A percentile compares a stretch with the other conserved stretches of the same genome.
These are phyloP conservation scores for Paramisgurnus dabryanus DNA, from an alignment of 2,113 vertebrate genomes.

Conservation along the genomic window DNA sequence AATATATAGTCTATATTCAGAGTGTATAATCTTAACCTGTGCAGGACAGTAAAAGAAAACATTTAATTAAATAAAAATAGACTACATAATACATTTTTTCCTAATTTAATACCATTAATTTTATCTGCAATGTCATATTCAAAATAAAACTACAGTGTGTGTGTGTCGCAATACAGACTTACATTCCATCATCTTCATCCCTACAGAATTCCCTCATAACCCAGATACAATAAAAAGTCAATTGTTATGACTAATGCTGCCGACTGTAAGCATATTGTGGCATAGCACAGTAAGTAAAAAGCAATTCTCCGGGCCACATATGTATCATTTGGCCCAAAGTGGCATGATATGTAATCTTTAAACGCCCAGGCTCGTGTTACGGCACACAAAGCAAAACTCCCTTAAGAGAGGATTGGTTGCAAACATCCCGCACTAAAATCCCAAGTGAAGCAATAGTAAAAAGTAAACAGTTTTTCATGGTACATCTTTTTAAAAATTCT, in stretches of 20 bases:
- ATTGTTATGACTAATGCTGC: conserved; percentile 30
- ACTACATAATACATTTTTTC: too few species aligned
- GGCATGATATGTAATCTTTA: conserved; percentile 12
- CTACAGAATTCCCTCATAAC: conserved; percentile 17
- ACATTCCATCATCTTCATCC: background rate
- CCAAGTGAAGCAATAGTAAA: background rate
- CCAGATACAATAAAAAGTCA: conserved; percentile 21
- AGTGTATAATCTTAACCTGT: too few species aligned
- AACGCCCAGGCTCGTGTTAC: background rate
- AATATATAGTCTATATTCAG: too few species aligned
- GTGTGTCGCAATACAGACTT: background rate
- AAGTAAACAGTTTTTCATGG: conserved; percentile 8
- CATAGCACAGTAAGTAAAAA: conserved; percentile 10
- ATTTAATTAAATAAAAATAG: too few species aligned
- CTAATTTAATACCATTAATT: too few species aligned
- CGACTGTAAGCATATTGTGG: conserved; percentile 17
- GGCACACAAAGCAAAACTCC: conserved; percentile 12
- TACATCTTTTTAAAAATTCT: conserved; percentile 6
- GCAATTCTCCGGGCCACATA: conserved; percentile 21
- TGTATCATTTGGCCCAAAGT: conserved; percentile 23
- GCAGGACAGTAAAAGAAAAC: too few species aligned
- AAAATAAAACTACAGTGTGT: background rate
- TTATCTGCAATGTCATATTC: too few species aligned
- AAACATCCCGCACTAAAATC: conserved; percentile 4
- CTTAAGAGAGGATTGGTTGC: conserved; percentile 17